Percentiles rank a stretch among this genome's conserved stretches.
phyloP scores from a whole-genome alignment of 2,888 invertebrate species.

The Eugnorisma glareosa region DNA sequence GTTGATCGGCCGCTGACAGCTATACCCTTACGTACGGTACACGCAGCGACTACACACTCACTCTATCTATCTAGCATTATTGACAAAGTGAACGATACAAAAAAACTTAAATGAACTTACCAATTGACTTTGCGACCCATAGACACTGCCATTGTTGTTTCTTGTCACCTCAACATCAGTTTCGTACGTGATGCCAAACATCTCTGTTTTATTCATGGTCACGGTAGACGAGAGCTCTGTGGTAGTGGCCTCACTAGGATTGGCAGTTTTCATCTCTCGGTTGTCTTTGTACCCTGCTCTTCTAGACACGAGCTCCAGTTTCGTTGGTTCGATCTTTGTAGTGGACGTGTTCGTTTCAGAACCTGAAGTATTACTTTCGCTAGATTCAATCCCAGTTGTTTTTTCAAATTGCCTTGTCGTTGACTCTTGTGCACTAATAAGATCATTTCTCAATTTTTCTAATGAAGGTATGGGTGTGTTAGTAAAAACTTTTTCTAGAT shows the following conservation, averaged over 20 bases:
- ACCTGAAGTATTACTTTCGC: conserved; percentile 19
- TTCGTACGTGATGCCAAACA: conserved; percentile 67
- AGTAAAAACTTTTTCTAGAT: conserved; percentile 68
- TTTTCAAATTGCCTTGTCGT: conserved; percentile 28
- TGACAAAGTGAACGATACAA: background rate
- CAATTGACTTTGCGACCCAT: conserved; percentile 80
- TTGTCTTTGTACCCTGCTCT: conserved; percentile 83
- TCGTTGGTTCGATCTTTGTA: conserved; percentile 34
- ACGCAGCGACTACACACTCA: background rate
- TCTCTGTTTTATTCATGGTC: conserved; percentile 54
- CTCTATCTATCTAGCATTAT: background rate
- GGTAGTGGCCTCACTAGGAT: conserved; percentile 49
- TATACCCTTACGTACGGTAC: background rate
- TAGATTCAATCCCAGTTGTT: conserved; percentile 17
- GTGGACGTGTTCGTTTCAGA: conserved; percentile 28
- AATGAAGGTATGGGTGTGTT: conserved; percentile 73
- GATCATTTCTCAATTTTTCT: conserved; percentile 66
- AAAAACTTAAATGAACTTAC: conserved; percentile 71
- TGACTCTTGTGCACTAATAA: conserved; percentile 42
- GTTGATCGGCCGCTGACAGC: background rate
- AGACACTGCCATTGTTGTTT: conserved; percentile 64
- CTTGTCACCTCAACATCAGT: conserved; percentile 64
- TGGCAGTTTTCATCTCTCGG: conserved; percentile 69
- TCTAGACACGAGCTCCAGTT: conserved; percentile 75
- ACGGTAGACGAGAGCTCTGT: conserved; percentile 21